phyloP scores from a whole-genome alignment of 1,140 invertebrate genomes.

The Leptinotarsa defecta region DNA sequence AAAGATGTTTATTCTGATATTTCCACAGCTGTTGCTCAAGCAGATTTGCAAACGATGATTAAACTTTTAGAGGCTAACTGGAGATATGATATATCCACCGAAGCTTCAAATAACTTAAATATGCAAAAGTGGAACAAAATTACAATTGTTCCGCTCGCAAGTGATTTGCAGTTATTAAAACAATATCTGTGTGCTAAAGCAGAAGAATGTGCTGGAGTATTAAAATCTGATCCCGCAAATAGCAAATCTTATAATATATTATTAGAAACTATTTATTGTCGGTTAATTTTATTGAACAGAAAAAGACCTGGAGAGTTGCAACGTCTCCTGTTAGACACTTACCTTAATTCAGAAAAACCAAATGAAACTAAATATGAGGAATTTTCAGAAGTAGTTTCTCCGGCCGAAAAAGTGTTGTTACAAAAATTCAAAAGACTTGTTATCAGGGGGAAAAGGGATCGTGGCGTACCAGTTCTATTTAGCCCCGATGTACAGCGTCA shows the following conservation, averaged over 20 bases:
- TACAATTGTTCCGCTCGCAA: slow-evolving; percentile 26
- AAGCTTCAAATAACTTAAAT: no score
- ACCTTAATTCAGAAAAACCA: not conserved
- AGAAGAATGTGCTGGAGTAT: not conserved
- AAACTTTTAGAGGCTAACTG: no score
- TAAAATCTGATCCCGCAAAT: not conserved
- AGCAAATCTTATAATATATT: slow-evolving; percentile 21
- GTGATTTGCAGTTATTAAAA: slow-evolving; percentile 32
- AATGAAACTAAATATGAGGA: slow-evolving; percentile 34
- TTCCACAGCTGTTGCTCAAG: no score
- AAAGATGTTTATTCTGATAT: no score
- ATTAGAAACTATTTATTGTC: slow-evolving; percentile 44
- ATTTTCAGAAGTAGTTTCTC: slow-evolving; percentile 28
- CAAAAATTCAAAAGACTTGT: slow-evolving; percentile 19
- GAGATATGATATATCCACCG: no score
- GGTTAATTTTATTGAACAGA: slow-evolving; percentile 43
- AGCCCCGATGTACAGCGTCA: slow-evolving; percentile 22
- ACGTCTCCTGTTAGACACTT: not conserved
- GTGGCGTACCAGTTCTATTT: slow-evolving; percentile 28
- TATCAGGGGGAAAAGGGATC: slow-evolving; percentile 30
- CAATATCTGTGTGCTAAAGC: not conserved
- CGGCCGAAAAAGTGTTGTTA: slow-evolving; percentile 31
- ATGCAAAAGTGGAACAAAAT: not conserved
- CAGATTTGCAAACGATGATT: no score
- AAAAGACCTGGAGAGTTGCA: slow-evolving; percentile 42